Evolutionary conservation across 2,888 invertebrate genomes (phyloP), one percentile per base, ranked within the genome.

Genomic region (Cantharis rustica): DNA sequence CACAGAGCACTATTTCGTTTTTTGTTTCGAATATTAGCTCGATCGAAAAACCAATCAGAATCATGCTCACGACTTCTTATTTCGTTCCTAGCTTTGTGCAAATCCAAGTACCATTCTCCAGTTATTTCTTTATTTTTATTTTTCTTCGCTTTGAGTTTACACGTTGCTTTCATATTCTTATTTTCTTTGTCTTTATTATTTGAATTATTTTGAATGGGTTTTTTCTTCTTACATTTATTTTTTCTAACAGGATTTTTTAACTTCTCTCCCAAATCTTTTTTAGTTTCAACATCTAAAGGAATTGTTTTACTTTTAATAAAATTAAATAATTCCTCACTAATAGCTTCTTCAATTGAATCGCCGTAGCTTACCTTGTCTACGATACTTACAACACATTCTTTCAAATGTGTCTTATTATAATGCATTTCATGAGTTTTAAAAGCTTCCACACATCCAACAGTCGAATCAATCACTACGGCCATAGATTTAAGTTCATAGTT

Each of bases 31-130:
- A 80, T 75, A 20, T 80, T 69, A 10, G 82, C 84, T 61, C 86
- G 80, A 26, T 84, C 84, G 75, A 86, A 85, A 63, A 85, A 77
- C 86, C 86, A 86, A 69, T 83, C 82, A 61, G 81, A 76, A 5
- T 75, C 74, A 20, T 81, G 81, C 66, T 83, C 82, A 26, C 82
- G 83, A 61, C 82, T 84, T 69, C 86, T 78, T 10, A 83, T 76
- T 23, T 83, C 78, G 31, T 79, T 78, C 63, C 86, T 80, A 3
- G 80, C 83, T 66, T 83, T 81, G 75, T 84, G 81, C 71, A 85
- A 71, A 68, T 84, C 84, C 16, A 79, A 80, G 71, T 86, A 85
- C 86, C 86, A 86, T 61, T 85, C 83, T n/a, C 85, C 86, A 71
- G 31, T 69, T 2, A 71, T 71, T 47, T 73, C 16, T 31, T 71